These are phyloP conservation scores for Chloebia gouldiae DNA, from an alignment of 2,113 vertebrate species.

Conservation along the genomic window DNA sequence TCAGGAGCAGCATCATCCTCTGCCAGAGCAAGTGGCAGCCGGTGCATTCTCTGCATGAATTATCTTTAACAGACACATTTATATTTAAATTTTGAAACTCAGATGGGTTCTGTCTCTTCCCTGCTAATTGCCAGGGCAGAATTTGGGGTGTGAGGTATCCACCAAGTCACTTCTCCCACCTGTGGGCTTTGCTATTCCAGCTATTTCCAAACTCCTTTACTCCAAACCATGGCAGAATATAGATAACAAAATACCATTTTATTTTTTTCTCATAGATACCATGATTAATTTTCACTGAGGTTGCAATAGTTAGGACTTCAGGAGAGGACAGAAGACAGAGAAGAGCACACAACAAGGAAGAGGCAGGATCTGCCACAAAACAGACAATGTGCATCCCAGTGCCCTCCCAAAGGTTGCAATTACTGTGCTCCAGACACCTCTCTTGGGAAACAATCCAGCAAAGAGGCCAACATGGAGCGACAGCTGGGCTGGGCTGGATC, in stretches of 20 bases:
- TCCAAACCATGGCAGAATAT: neutral
- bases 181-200: neutral
- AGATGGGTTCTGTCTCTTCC: neutral
- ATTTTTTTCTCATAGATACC: neutral
- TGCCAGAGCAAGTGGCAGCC: neutral
- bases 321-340: neutral
- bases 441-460: neutral
- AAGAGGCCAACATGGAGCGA: fast-evolving
- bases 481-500: neutral
- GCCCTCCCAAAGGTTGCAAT: neutral
- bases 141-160: fast-evolving
- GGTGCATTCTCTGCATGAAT: neutral
- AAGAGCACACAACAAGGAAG: neutral
- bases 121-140: neutral
- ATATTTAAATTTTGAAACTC: neutral
- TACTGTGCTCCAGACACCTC: neutral
- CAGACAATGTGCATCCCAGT: fast-evolving
- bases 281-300: neutral
- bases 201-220: neutral
- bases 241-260: neutral
- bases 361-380: neutral
- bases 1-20: fast-evolving
- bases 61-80: neutral
- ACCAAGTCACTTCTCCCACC: neutral
- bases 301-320: neutral